Base-by-base conservation (phyloP, 2,797 vertebrate genomes). In the Phoeniculus purpureus region DNA sequence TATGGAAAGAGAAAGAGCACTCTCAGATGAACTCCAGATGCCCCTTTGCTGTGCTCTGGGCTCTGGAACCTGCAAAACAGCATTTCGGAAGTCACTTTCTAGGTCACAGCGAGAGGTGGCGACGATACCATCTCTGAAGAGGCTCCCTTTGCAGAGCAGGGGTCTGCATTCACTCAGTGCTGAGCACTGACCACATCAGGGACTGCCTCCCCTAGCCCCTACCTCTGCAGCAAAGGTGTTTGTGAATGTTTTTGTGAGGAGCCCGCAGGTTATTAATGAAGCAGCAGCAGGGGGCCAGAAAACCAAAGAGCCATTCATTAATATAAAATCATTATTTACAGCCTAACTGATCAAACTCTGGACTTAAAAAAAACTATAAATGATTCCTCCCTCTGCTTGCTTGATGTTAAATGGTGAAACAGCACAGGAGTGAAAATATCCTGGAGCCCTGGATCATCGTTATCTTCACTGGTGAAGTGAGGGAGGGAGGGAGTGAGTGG, bases 401-500 rank as follows among this genome's bases (percentile, higher is more conserved):
- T 94, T 87, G 51, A 58, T 90, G 54, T 84, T 55, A 91, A 92
- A 91, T 55, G 51, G 62, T 85, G 92, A 90, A 79, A 80, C 40
- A 89, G 89, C 65, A 43, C 34, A 87, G 64, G 56, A 95, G 37
- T 80, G 66, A 83, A 89, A 89, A 86, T 83, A 95, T 88, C 58
- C 52, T 80, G 27, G 48, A 89, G 68, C 48, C 73, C 85, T 90
- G 25, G 60, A 94, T 97, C 85, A 72, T 95, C 95, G 94, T 94
- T 95, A 96, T 94, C 93, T 89, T 94, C 87, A 70, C 70, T 95
- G 75, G 94, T 89, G 75, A 93, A 96, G 62, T 89, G 85, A 95
- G 60, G 83, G 51, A 95, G 60, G 83, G 51, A 97, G 60, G 80
- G 51, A 97, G 93, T 83, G 81, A 95, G 92, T 94, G 80, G 25